Base-by-base conservation (phyloP, 2,797 vertebrate genomes). In the Varecia variegata region DNA sequence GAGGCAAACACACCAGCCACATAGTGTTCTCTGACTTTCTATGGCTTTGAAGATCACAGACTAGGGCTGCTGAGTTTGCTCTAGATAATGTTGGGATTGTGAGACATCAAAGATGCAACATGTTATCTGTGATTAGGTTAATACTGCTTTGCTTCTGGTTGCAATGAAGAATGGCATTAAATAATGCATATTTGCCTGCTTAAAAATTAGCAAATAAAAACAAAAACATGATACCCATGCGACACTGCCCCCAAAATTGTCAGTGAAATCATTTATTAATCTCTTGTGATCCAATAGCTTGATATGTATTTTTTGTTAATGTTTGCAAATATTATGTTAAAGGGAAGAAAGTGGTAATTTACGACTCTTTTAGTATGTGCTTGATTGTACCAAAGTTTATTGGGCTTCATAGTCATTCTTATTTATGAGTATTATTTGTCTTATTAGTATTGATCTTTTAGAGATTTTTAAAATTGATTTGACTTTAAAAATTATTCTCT, bases 131-230 rank as follows among this genome's bases (percentile, higher is more conserved):
- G 65, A 40, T 17, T 70, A 9, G 35, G 30, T 30, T 10, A 62
- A 45, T 21, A 32, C 13, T 54, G 13, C 13, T 58, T 84, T 45
- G 2, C n/a, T 3, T 93, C n/a, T 13, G 6, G 54, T n/a, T 43
- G 18, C 27, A 82, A 9, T 32, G 2, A 91, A 77, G 50, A 54
- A 35, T 13, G 2, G 56, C 11, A 27, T 43, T 68, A 38, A 65
- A 45, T 3, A 83, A 15, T 74, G 12, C 1, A 5, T 35, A 5
- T 45, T 23, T 25, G 5, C 3, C 56, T 47, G 21, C 38, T 90
- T 56, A 50, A 91, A 32, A 74, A 91, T 54, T 58, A 56, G 38
- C 80, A 62, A 50, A 76, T 35, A 73, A 65, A 81, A 81, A 38
- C 30, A 65, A 58, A 65, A 65, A 70, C 13, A 25, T 47, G 6